Conservation (phyloP, 2,888 invertebrate species). For the Limenitis arthemis region DNA sequence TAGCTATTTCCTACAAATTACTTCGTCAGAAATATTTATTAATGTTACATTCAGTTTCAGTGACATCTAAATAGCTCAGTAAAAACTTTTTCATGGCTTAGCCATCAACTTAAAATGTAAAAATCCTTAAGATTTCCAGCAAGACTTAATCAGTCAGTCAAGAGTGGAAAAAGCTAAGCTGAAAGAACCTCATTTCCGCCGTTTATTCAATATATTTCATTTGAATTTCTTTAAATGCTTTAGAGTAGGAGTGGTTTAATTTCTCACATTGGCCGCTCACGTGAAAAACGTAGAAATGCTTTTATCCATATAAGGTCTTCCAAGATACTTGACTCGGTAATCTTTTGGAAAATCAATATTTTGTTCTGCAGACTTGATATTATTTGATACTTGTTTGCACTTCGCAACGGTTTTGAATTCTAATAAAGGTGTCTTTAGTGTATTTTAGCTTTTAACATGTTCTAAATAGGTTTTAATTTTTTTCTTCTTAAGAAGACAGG, state of each 20-base stretch:
- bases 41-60: no score
- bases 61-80: no score
- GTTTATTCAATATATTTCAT: slow-evolving; percentile 69
- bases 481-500: no score
- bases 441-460: no score
- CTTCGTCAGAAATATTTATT: no score
- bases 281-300: slow-evolving; percentile 54
- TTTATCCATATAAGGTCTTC: slow-evolving; percentile 24
- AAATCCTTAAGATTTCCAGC: slow-evolving; percentile 36
- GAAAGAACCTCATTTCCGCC: slow-evolving; percentile 69
- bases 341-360: background rate
- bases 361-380: background rate
- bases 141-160: slow-evolving; percentile 54
- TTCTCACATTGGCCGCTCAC: slow-evolving; percentile 52
- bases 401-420: no score
- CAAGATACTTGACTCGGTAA: background rate
- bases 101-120: slow-evolving; percentile 3
- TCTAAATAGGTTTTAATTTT: no score
- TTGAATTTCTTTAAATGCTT: slow-evolving; percentile 57
- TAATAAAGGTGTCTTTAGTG: no score
- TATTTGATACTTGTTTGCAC: background rate
- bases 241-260: slow-evolving; percentile 56
- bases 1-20: no score
- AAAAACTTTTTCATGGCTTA: no score
- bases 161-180: slow-evolving; percentile 48